Evolutionary conservation across 2,888 invertebrate species (phyloP), one percentile per base, ranked within the genome.

Genomic region (Caenorhabditis sp.): DNA sequence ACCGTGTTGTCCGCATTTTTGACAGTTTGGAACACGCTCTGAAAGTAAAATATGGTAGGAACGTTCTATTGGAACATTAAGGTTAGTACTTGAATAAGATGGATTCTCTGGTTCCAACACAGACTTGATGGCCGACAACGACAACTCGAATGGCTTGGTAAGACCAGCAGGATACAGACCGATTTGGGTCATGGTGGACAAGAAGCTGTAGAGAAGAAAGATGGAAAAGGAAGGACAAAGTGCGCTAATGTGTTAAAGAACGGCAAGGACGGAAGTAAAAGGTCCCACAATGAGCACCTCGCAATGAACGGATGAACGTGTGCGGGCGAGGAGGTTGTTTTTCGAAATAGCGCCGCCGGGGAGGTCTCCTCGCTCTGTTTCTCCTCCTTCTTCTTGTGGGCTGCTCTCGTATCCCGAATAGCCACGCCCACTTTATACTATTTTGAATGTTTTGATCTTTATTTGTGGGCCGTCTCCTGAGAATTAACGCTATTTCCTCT

Each of bases 21-120:
- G 87, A 66, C 87, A 87, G 75, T 87, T 85, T 37, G 87, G 87
- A 30, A 87, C 78, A 30, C 87, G 84, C 68, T 87, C 87, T 87
- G 83, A 75, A 87, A 76, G n/a, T n/a, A n/a, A n/a, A n/a, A n/a
- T n/a, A n/a, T n/a, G n/a, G n/a, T n/a, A n/a, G n/a, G n/a, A n/a
- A n/a, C n/a, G n/a, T n/a, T n/a, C n/a, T n/a, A n/a, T n/a, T n/a
- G n/a, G 15, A 32, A 5, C 39, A 20, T 24, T 30, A 17, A 11
- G 39, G 45, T 65, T 58, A 75, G 45, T 71, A 83, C 83, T 83
- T 56, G 83, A 78, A 77, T 83, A 83, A 55, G 77, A 77, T 41
- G 79, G 81, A 56, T 75, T 66, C 43, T 83, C 84, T 22, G 80
- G 81, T 63, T 84, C 84, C 59, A 84, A 65, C 30, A 81, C 81